Base-by-base conservation (phyloP, 1,140 invertebrate species). In the Stegodyphus dumicola region DNA sequence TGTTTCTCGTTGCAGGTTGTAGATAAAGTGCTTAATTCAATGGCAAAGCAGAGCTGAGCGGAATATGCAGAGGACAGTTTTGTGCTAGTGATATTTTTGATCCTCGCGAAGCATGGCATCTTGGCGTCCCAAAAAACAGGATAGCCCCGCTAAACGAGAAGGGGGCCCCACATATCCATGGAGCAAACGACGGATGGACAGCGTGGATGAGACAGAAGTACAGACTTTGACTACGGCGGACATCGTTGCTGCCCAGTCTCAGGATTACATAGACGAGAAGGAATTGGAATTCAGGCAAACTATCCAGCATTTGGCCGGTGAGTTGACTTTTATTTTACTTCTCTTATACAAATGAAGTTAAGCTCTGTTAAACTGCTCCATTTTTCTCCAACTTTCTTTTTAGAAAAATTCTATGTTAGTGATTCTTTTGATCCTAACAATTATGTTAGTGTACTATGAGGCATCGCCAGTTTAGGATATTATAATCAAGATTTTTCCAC, bases 241-340 rank as follows among this genome's bases (percentile, higher is more conserved):
- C 89, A 96, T 97, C 86, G 97, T 98, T 86, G 96, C 96, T 53
- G 94, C 94, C 89, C 96, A 98, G 91, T 96, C 95, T 83, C 96
- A 98, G 91, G 96, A 97, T 91, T 98, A 97, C 89, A 94, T 98
- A 71, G 96, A 98, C 90, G 96, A 98, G 91, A 96, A 96, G 90
- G 93, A 97, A 89, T 95, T 96, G 7, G 96, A 98, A 91, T 98
- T 97, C 90, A 95, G 97, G 91, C 94, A 95, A 10, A 97, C 96
- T 10, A 98, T 98, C 90, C 94, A 87, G 48, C 77, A 87, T 33
- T 60, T 87, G 15, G 87, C 87, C 15, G 87, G 87, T 87, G 48
- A 84, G 83, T 85, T 2, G 6, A 13, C 49, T 53, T 70, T 66
- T 15, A 18, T 73, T 49, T n/a, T 78, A 18, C 17, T 67, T 78